Percentiles rank a stretch among this genome's conserved stretches.
Conservation (phyloP, 2,888 invertebrate genomes). For the Drosophila ustulata region DNA sequence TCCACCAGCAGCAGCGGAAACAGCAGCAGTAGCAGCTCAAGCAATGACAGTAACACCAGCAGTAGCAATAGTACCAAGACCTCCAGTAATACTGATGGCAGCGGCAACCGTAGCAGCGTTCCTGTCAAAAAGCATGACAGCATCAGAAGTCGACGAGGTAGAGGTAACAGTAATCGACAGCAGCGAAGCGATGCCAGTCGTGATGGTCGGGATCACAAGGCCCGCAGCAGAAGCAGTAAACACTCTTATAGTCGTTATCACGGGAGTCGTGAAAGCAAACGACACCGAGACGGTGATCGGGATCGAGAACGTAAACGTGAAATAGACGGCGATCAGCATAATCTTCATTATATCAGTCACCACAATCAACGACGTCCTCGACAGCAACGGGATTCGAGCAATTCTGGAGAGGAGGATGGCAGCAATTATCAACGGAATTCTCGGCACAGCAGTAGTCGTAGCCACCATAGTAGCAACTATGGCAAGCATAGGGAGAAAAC, state of each 20-base stretch:
- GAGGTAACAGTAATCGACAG: constrained; percentile 35
- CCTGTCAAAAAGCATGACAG: constrained; percentile 40
- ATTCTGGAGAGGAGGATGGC: constrained; percentile 69
- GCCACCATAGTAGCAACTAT: constrained; percentile 53
- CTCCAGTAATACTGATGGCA: constrained; percentile 41
- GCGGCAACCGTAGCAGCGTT: constrained; percentile 44
- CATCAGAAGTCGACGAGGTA: constrained; percentile 25
- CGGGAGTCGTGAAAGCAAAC: constrained; percentile 25
- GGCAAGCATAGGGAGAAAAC: constrained; percentile 55
- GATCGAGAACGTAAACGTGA: constrained; percentile 35
- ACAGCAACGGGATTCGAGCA: constrained; percentile 64
- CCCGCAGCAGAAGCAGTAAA: constrained; percentile 33
- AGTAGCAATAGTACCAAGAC: constrained; percentile 48
- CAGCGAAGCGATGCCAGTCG: constrained; percentile 29
- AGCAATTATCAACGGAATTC: constrained; percentile 48
- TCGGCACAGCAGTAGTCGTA: constrained; percentile 57
- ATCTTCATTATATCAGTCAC: constrained; percentile 36
- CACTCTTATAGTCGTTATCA: constrained; percentile 39
- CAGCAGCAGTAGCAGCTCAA: constrained; percentile 50
- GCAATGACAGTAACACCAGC: constrained; percentile 37
- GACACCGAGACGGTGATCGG: constrained; percentile 19
- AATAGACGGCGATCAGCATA: constrained; percentile 29
- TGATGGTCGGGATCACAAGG: constrained; percentile 28
- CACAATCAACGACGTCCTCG: constrained; percentile 40
- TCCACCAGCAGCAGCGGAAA: constrained; percentile 52